Conservation (phyloP, 1,140 invertebrate species). For the Ridgeia piscesae region DNA sequence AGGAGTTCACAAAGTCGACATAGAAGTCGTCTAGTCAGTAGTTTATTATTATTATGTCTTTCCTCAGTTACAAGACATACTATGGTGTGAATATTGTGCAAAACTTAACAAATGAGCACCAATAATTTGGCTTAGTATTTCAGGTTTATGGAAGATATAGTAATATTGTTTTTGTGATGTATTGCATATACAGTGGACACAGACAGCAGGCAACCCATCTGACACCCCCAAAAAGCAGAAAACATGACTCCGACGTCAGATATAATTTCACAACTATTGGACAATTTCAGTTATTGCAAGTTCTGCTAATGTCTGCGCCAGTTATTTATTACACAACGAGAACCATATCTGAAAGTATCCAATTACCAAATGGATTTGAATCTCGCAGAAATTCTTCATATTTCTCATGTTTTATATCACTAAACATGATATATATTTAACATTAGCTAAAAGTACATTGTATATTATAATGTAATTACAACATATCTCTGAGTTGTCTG, state of each 20-base stretch:
- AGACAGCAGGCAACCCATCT: not conserved
- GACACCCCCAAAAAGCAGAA: not conserved
- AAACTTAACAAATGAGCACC: not conserved
- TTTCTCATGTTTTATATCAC: not conserved
- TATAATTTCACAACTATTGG: not conserved
- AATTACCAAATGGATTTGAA: not conserved
- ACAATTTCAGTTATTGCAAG: not conserved
- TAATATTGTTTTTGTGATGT: not conserved
- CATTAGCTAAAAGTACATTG: not conserved
- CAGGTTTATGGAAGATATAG: not conserved
- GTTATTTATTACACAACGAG: not conserved
- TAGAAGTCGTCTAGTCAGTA: not conserved
- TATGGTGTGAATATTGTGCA: not conserved
- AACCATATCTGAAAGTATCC: not conserved
- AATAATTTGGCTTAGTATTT: not conserved
- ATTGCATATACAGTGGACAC: not conserved
- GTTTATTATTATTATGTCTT: not conserved
- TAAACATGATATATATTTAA: not conserved
- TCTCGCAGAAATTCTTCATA: not conserved
- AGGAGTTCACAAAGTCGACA: not conserved
- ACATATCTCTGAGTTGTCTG: not conserved
- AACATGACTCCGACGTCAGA: not conserved
- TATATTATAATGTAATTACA: not conserved
- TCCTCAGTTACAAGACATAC: not conserved
- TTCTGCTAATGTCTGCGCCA: not conserved